These are phyloP conservation scores for Notodonta dromedarius DNA, from an alignment of 2,888 invertebrate species.

Conservation along the genomic window DNA sequence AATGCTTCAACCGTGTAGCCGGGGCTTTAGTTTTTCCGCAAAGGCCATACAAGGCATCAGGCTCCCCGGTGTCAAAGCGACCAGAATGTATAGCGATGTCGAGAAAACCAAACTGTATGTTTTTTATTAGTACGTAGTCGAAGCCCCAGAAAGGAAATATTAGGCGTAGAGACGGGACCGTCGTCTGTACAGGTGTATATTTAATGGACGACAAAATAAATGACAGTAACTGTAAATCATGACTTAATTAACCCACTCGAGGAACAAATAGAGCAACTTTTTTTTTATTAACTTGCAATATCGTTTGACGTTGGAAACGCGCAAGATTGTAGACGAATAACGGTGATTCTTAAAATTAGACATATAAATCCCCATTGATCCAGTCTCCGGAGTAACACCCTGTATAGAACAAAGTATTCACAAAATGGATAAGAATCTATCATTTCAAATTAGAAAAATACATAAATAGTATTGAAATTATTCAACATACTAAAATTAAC, in stretches of 20 bases:
- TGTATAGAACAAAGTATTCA: not conserved
- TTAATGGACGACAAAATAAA: too few species aligned
- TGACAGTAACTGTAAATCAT: too few species aligned
- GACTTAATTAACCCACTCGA: too few species aligned
- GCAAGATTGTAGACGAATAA: not conserved
- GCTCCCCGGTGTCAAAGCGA: not conserved
- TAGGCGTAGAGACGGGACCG: not conserved
- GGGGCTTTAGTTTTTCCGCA: not conserved
- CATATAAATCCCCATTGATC: not conserved
- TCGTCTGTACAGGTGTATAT: not conserved
- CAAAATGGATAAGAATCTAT: not conserved
- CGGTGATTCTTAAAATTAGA: not conserved
- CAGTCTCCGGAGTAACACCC: not conserved
- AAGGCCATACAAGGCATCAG: not conserved
- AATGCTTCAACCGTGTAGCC: not conserved
- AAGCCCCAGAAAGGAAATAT: not conserved
- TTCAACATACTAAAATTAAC: constrained; percentile 4
- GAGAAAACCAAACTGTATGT: constrained; percentile 1
- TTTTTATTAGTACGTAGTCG: constrained; percentile 3
- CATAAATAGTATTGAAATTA: not conserved
- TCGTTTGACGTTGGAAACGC: too few species aligned
- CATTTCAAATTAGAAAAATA: not conserved
- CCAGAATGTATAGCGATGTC: not conserved
- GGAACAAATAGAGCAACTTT: too few species aligned
- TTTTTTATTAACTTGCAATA: too few species aligned